These are phyloP conservation scores for Spinus pinus DNA, from an alignment of 2,797 vertebrate genomes.

Conservation along the genomic window DNA sequence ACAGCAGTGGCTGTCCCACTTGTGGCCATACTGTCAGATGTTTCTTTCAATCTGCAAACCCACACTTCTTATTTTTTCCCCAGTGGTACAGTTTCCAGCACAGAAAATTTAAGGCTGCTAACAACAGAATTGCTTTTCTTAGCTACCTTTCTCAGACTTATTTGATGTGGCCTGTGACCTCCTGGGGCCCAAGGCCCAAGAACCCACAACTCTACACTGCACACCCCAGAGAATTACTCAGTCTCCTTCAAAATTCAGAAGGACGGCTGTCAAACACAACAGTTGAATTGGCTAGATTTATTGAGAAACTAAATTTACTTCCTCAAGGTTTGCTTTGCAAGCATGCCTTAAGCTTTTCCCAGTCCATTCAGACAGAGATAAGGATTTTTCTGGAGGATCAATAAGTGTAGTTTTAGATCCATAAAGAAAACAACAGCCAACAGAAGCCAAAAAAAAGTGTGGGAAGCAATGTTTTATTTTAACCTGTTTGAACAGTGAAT, in stretches of 20 bases:
- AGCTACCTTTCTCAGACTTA: not conserved
- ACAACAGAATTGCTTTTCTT: not conserved
- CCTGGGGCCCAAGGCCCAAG: not conserved
- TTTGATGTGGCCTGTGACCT: conserved; percentile 1
- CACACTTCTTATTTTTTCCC: not conserved
- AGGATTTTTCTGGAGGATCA: not conserved
- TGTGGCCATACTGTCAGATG: not conserved
- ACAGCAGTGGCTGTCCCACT: not conserved
- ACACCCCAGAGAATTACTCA: not conserved
- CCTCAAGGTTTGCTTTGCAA: conserved; percentile 15
- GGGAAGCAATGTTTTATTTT: not conserved
- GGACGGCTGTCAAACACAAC: accelerated
- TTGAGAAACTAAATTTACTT: conserved; percentile 1
- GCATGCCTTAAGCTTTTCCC: not conserved
- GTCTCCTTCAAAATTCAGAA: not conserved
- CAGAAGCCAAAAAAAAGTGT: not conserved
- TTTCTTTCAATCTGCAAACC: not conserved
- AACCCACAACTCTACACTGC: not conserved
- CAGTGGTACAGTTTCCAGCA: not conserved
- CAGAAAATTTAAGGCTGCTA: not conserved
- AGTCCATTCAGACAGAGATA: not conserved
- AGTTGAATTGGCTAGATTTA: not conserved
- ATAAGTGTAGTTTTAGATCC: not conserved
- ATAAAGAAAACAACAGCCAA: not conserved
- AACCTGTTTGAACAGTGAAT: not conserved